Base-by-base conservation (phyloP, 35 echinoderm and acorn worm species). In the Heliocidaris erythrogramma region DNA sequence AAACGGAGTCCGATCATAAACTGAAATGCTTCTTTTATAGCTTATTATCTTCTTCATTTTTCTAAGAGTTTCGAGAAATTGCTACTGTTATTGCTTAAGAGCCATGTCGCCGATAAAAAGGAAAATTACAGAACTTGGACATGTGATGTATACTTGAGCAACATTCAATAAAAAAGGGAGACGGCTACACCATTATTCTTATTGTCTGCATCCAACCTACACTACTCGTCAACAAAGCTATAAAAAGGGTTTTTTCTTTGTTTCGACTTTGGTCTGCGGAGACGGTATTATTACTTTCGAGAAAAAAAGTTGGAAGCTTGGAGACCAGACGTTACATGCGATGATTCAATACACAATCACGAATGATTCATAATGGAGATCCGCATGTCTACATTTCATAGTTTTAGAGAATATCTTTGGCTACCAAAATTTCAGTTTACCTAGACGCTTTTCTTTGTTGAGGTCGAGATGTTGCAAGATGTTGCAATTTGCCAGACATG, bases 171-270 rank as follows among this genome's bases (percentile, higher is more conserved):
- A 24, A n/a, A 42, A 78, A 7, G 65, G 18, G 65, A n/a, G 65
- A 78, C 65, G 27, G 27, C 1, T 7, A 78, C 27, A 7, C 18
- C 65, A 78, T 78, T 78, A 78, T 78, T 78, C 65, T 78, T 78
- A 78, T 78, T 78, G 65, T 78, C 65, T 78, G 65, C 27, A 24
- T 21, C 65, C 65, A 78, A 78, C 27, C 65, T 78, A 78, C 65
- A 78, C 65, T 24, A 78, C 65, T 78, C 65, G 65, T 78, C 65
- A 78, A 78, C 65, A 78, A n/a, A 78, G 65, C 65, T 78, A 78
- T 78, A 78, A 78, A 78, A 71, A 78, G 1, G 35, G 65, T 18
- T 78, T 18, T n/a, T 78, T n/a, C 65, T 78, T 78, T 78, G 65
- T 78, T 78, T 78, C 65, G 65, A 78, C 65, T n/a, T 78, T n/a